Conservation (phyloP, 2,113 vertebrate species). For the Rhinoderma darwinii region DNA sequence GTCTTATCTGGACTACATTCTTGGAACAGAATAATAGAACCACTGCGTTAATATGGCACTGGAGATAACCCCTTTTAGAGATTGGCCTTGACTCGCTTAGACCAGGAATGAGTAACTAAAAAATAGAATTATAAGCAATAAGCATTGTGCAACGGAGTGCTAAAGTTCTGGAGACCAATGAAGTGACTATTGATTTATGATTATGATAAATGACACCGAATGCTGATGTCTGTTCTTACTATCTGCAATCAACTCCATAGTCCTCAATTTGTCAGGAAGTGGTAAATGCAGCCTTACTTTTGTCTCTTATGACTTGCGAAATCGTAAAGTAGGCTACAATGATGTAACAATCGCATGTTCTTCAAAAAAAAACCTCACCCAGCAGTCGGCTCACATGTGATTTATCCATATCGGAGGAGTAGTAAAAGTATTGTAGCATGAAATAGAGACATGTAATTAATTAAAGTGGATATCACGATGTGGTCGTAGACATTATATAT, state of each 20-base stretch:
- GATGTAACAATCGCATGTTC: too few species aligned
- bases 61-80: neutral
- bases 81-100: neutral
- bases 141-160: neutral
- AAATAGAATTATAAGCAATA: neutral
- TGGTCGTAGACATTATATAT: too few species aligned
- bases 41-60: neutral
- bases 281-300: neutral
- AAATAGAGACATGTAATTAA: too few species aligned
- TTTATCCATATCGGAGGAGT: too few species aligned
- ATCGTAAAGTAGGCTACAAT: neutral
- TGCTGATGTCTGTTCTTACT: neutral
- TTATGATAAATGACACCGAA: neutral
- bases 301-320: neutral
- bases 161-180: neutral
- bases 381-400: too few species aligned
- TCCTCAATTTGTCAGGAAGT: neutral
- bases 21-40: neutral
- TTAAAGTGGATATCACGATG: too few species aligned
- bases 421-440: too few species aligned
- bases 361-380: too few species aligned
- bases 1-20: neutral
- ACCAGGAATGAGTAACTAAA: neutral
- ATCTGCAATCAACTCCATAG: neutral
- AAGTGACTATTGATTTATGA: neutral